These are phyloP conservation scores for Rhinichthys osculus DNA, from an alignment of 2,797 vertebrate genomes.

Conservation along the genomic window DNA sequence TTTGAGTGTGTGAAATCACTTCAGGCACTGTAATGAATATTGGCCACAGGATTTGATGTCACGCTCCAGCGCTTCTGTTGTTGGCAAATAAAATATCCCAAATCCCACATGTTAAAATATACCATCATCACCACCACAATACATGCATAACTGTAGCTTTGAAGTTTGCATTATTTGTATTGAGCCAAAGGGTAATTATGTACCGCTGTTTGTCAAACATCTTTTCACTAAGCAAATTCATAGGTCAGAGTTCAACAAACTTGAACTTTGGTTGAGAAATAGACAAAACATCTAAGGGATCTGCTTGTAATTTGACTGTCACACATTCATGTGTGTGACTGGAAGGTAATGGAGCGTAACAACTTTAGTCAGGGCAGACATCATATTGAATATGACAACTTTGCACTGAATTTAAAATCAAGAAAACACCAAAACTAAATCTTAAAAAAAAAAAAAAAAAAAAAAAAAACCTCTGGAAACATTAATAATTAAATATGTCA, in stretches of 20 bases:
- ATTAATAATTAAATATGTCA: too few relatives aligned
- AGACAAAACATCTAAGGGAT: background rate
- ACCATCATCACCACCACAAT: background rate
- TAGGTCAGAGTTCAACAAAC: slow-evolving; percentile 1
- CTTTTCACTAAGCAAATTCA: background rate
- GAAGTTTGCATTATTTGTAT: background rate
- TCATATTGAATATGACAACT: too few relatives aligned
- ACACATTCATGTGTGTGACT: background rate
- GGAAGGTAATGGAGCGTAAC: background rate
- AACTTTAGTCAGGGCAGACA: background rate
- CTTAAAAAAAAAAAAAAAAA: too few relatives aligned
- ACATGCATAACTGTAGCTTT: background rate
- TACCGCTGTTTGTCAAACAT: background rate
- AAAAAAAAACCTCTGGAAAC: too few relatives aligned
- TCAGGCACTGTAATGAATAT: background rate
- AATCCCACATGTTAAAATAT: background rate
- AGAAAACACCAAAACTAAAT: too few relatives aligned
- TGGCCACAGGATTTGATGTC: background rate
- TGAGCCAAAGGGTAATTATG: background rate
- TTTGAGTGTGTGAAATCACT: background rate
- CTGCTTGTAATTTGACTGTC: background rate
- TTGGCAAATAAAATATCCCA: background rate
- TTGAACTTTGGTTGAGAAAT: background rate
- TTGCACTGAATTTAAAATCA: too few relatives aligned
- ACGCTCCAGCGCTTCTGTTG: background rate